Percentiles rank a stretch among this genome's conserved stretches.
These are phyloP conservation scores for Petrocephalus zakoni DNA, from an alignment of 2,113 vertebrate species.

Conservation along the genomic window DNA sequence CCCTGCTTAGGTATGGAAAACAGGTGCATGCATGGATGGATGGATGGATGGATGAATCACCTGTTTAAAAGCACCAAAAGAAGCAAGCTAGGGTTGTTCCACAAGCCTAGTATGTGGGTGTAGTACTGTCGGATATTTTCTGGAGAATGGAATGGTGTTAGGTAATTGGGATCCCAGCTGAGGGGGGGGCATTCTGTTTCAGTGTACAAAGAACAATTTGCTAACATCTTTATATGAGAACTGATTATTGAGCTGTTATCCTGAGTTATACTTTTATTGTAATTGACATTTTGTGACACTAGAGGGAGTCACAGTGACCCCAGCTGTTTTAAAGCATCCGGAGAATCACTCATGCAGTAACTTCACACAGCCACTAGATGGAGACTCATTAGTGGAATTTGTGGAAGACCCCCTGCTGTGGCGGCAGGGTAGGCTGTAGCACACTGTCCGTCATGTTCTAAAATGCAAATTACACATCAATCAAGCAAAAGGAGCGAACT, in stretches of 20 bases:
- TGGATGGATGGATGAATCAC: neutral
- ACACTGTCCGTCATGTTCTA: neutral
- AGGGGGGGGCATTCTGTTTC: neutral
- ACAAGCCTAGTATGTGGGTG: neutral
- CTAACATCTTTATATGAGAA: neutral
- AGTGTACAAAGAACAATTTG: neutral
- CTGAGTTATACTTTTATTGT: neutral
- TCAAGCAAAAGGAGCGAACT: neutral
- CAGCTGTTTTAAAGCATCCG: neutral
- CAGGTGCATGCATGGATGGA: neutral
- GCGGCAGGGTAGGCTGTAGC: neutral
- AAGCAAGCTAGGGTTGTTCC: neutral
- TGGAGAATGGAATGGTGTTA: neutral
- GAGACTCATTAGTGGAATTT: neutral
- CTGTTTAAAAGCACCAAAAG: neutral
- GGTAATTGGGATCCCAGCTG: neutral
- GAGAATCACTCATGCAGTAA: neutral
- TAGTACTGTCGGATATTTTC: neutral
- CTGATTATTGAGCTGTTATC: neutral
- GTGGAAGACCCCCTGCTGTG: neutral
- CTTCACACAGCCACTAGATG: neutral
- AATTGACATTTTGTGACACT: neutral
- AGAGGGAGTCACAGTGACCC: neutral
- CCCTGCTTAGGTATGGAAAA: neutral
- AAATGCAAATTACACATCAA: neutral